phyloP scores from a whole-genome alignment of 1,140 invertebrate genomes.

The Steinernema khuongi region DNA sequence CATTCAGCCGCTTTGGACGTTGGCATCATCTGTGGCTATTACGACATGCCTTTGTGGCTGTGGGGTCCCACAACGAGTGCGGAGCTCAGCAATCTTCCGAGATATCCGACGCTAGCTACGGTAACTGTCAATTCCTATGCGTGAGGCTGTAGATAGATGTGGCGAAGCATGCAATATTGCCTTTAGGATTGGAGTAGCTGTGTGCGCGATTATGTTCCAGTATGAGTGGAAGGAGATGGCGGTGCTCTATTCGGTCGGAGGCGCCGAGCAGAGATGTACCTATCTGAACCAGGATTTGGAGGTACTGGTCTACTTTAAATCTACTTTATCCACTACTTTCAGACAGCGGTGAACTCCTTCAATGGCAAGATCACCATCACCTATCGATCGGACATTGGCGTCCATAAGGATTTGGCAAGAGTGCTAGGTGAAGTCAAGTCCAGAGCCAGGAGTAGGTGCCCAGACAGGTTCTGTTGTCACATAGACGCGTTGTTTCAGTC shows the following conservation, averaged over 20 bases:
- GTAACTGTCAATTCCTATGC: conserved; percentile 7
- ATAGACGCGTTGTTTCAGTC: conserved; percentile 23
- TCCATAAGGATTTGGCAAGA: neutral
- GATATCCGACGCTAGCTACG: neutral
- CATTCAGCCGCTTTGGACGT: neutral
- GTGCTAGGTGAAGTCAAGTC: neutral
- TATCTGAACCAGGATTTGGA: neutral
- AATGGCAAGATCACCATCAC: neutral
- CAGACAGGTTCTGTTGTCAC: neutral
- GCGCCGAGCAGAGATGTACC: neutral
- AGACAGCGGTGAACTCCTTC: neutral
- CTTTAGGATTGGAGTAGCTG: neutral
- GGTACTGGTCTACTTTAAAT: neutral
- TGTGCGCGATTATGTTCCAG: neutral
- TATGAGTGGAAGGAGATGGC: neutral
- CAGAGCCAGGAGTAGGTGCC: neutral
- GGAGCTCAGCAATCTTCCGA: neutral
- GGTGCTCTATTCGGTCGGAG: neutral
- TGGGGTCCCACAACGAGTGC: neutral
- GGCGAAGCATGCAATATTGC: neutral
- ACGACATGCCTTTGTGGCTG: conserved; percentile 9
- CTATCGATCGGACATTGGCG: neutral
- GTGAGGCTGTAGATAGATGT: neutral
- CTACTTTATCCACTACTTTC: neutral
- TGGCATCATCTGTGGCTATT: neutral